Evolutionary conservation across 2,888 invertebrate genomes (phyloP).

Genomic region (Neocrepidodera transversa): DNA sequence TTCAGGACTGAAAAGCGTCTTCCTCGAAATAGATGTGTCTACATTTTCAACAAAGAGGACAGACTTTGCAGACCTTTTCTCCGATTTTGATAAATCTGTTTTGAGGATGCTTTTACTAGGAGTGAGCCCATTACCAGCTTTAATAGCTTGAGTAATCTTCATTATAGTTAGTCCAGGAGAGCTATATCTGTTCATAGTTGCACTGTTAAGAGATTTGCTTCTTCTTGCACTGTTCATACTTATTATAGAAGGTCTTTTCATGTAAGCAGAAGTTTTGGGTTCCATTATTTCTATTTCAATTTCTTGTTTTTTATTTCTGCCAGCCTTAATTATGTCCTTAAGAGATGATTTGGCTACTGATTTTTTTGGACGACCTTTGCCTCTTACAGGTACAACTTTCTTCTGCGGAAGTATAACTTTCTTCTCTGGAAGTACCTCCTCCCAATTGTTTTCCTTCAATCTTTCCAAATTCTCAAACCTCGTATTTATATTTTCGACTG

Average conservation of each 20-base stretch:
- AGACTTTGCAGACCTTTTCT: constrained; percentile 39
- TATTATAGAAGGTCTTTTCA: neutral
- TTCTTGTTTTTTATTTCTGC: constrained; percentile 40
- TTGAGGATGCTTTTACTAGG: constrained; percentile 50
- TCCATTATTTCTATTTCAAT: constrained; percentile 2
- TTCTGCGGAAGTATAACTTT: constrained; percentile 33
- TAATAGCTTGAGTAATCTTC: constrained; percentile 47
- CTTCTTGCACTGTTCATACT: constrained; percentile 16
- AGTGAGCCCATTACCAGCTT: constrained; percentile 43
- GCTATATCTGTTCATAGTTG: constrained; percentile 28
- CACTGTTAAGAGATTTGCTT: constrained; percentile 29
- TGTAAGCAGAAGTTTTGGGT: constrained; percentile 8
- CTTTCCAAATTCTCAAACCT: constrained; percentile 65
- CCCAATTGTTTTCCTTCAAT: constrained; percentile 62
- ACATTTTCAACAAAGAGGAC: constrained; percentile 43
- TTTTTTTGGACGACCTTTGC: constrained; percentile 33
- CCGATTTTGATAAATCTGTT: constrained; percentile 39
- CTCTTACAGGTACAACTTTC: constrained; percentile 28
- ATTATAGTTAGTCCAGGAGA: constrained; percentile 50
- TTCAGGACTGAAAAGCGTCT: neutral
- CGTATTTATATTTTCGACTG: constrained; percentile 72
- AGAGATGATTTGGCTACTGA: constrained; percentile 42
- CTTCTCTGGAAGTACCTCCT: constrained; percentile 58
- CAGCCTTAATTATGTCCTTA: constrained; percentile 49
- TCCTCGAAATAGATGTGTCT: constrained; percentile 24